Conservation (phyloP, 1,140 invertebrate genomes). For the Diorhabda sublineata region DNA sequence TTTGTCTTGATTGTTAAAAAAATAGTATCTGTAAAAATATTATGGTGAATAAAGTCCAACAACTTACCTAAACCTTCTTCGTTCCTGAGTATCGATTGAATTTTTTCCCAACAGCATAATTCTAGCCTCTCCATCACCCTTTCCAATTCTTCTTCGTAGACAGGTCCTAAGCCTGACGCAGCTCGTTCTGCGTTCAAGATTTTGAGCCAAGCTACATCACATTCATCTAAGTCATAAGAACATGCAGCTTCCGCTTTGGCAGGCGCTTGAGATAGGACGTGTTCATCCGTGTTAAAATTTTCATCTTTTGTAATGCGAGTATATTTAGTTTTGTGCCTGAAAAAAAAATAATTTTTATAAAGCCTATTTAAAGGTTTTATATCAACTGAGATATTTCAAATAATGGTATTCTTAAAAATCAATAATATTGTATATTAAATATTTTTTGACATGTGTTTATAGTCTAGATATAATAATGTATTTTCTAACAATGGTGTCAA, state of each 20-base stretch:
- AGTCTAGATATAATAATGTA: too few species aligned
- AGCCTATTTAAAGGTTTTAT: too few species aligned
- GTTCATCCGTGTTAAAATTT: constrained; percentile 76
- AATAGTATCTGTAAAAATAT: too few species aligned
- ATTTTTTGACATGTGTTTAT: too few species aligned
- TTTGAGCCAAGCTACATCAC: constrained; percentile 87
- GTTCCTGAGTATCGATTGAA: constrained; percentile 87
- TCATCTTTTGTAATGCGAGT: constrained; percentile 86
- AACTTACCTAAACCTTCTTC: constrained; percentile 76
- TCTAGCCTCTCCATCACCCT: constrained; percentile 90
- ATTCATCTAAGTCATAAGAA: constrained; percentile 92
- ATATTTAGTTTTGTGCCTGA: constrained; percentile 87
- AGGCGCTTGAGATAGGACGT: constrained; percentile 81
- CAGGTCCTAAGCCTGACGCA: constrained; percentile 64
- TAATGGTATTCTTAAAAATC: too few species aligned
- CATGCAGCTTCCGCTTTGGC: constrained; percentile 85
- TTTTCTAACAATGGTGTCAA: too few species aligned
- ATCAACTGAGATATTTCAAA: too few species aligned
- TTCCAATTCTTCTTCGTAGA: constrained; percentile 86
- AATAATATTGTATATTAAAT: too few species aligned
- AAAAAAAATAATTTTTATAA: constrained; percentile 20
- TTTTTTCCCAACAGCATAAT: constrained; percentile 88
- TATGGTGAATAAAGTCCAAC: neutral
- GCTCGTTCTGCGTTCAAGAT: constrained; percentile 83
- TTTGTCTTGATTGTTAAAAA: too few species aligned